Percentiles rank a stretch among this genome's conserved stretches.
Conservation (phyloP, 2,888 invertebrate genomes). For the Ligdia adustata region DNA sequence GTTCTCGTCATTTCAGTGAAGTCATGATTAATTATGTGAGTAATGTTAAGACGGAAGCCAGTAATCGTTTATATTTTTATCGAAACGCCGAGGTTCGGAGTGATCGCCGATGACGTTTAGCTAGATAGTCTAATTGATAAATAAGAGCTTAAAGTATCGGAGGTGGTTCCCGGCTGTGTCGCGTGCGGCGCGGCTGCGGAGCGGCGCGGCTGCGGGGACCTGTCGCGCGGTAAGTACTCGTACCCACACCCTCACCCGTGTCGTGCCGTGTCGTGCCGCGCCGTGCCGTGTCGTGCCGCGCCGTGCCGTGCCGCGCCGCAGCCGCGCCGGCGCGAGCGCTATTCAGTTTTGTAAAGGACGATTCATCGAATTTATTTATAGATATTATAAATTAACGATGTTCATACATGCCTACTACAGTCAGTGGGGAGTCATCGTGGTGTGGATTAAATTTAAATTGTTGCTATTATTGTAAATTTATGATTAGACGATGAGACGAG, state of each 20-base stretch:
- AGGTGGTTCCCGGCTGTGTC: slow-evolving; percentile 63
- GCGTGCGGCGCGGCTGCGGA: slow-evolving; percentile 31
- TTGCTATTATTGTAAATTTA: slow-evolving; percentile 80
- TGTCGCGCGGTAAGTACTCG: slow-evolving; percentile 63
- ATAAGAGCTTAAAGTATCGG: slow-evolving; percentile 70
- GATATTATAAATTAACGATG: slow-evolving; percentile 79
- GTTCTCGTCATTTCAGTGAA: slow-evolving; percentile 73
- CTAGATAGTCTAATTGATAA: slow-evolving; percentile 76
- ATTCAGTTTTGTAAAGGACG: slow-evolving; percentile 72
- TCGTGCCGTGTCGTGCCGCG: slow-evolving; percentile 24
- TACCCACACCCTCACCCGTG: slow-evolving; percentile 38
- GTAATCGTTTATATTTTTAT: slow-evolving; percentile 70
- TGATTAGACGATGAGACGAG: slow-evolving; percentile 70
- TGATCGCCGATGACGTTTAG: slow-evolving; percentile 68
- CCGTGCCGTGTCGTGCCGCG: slow-evolving; percentile 31
- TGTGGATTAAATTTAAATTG: slow-evolving; percentile 79
- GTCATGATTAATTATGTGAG: slow-evolving; percentile 71
- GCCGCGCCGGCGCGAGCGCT: slow-evolving; percentile 40
- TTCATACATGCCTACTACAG: slow-evolving; percentile 71
- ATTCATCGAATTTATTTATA: slow-evolving; percentile 84
- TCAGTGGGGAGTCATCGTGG: slow-evolving; percentile 73
- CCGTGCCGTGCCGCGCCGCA: slow-evolving; percentile 28
- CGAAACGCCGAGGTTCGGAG: slow-evolving; percentile 66
- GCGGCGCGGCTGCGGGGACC: slow-evolving; percentile 37
- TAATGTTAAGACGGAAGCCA: slow-evolving; percentile 74